Evolutionary conservation across 2,888 invertebrate genomes (phyloP).

Genomic region (Drosophila atripex): DNA sequence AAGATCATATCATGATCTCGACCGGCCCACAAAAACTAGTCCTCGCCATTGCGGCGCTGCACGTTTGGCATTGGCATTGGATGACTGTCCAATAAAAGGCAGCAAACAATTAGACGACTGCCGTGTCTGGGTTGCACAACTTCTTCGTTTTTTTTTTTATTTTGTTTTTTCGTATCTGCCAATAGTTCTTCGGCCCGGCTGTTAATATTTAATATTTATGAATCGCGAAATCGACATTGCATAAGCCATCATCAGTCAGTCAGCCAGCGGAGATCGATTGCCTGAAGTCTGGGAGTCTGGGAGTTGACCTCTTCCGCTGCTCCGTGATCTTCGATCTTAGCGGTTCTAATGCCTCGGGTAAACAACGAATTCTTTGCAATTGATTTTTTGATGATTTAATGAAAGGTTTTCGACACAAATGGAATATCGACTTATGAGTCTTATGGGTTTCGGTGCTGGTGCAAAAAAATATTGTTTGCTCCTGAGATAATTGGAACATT

Average conservation of each 20-base stretch:
- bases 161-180: neutral
- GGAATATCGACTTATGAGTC: neutral
- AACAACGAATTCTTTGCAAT: slow-evolving; percentile 1
- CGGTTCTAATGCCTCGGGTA: slow-evolving; percentile 9
- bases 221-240: slow-evolving; percentile 23
- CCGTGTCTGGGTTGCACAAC: slow-evolving; percentile 25
- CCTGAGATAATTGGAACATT: neutral
- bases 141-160: slow-evolving; percentile 17
- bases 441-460: neutral
- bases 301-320: slow-evolving; percentile 25
- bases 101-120: slow-evolving; percentile 74
- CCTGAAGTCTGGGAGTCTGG: slow-evolving; percentile 2
- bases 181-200: slow-evolving; percentile 9
- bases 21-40: slow-evolving; percentile 58
- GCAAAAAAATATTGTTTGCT: neutral
- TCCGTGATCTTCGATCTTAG: slow-evolving; percentile 26
- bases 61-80: slow-evolving; percentile 39
- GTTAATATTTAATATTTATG: slow-evolving; percentile 37
- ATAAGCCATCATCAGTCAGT: slow-evolving; percentile 35
- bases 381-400: slow-evolving; percentile 11
- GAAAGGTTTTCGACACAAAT: neutral
- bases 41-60: slow-evolving; percentile 55
- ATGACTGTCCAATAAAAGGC: slow-evolving; percentile 71
- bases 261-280: slow-evolving; percentile 6
- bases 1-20: slow-evolving; percentile 20